Evolutionary conservation across 2,888 invertebrate genomes (phyloP).

Genomic region (Carpatolechia fugitivella): DNA sequence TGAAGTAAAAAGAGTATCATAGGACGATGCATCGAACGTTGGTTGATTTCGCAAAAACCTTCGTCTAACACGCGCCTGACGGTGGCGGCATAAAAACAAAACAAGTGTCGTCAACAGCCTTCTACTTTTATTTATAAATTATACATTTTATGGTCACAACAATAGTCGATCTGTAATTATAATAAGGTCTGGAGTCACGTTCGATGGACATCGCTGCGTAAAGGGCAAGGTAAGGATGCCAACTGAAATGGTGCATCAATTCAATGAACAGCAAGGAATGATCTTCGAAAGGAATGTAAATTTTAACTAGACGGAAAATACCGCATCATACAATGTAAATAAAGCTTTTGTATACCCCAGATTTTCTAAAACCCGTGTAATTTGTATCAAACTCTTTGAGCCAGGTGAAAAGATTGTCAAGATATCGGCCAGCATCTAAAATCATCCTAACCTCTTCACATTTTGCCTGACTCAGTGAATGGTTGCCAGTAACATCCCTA

Average conservation of each 20-base stretch:
- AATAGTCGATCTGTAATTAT: constrained; percentile 77
- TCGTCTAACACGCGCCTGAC: constrained; percentile 38
- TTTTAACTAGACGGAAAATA: neutral
- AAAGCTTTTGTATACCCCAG: neutral
- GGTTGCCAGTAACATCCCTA: neutral
- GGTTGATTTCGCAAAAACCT: neutral
- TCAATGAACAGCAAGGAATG: neutral
- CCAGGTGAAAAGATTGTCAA: neutral
- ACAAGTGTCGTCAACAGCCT: constrained; percentile 46
- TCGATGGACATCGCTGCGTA: constrained; percentile 46
- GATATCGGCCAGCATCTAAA: neutral
- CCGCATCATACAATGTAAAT: neutral
- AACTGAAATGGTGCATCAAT: neutral
- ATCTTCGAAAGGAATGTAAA: neutral
- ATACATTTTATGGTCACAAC: constrained; percentile 72
- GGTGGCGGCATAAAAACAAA: constrained; percentile 43
- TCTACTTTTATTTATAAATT: constrained; percentile 57
- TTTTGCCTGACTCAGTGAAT: neutral
- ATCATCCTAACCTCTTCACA: too few relatives aligned
- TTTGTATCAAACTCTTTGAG: neutral
- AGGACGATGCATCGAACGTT: neutral
- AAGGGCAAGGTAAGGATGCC: constrained; percentile 33
- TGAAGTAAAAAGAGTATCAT: neutral
- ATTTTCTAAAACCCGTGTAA: neutral
- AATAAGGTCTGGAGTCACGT: constrained; percentile 68